Evolutionary conservation across 2,888 invertebrate genomes (phyloP), one percentile per base, ranked within the genome.

Genomic region (Cosmorhoe ocellata): DNA sequence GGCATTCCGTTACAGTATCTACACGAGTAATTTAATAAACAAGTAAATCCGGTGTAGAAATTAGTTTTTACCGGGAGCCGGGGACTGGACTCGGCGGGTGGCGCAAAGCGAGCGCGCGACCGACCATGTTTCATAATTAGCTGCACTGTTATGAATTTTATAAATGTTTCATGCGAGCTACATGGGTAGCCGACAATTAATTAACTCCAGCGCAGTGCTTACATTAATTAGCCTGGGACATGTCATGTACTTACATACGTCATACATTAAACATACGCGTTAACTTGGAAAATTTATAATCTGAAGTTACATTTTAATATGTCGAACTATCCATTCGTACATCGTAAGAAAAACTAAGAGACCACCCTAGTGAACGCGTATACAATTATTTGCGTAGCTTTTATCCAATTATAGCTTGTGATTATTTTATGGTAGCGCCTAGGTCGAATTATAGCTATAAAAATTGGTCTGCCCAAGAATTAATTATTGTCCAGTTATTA

Each of bases 131-230:
- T 85, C 83, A 81, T 82, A 85, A 84, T 84, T 85, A 86, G 82
- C 75, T 69, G 37, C 59, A 51, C 71, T 80, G 88, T 87, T 89
- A 89, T 89, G 88, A 88, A 85, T 85, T 86, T 78, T 81, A 89
- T 89, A 84, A 87, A 88, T 89, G 82, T 86, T 87, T 87, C 84
- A 87, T 87, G 84, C 74, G 72, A 74, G 66, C 74, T 76, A 67
- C 78, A 73, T 74, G 77, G 73, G 76, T 74, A 78, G 79, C 76
- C 81, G 80, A 81, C 87, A 88, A 81, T 88, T 86, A 88, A 87
- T 88, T 86, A 88, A 79, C 81, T 81, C 78, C 72, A 74, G 79
- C 74, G 75, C 82, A 76, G 69, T 73, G 84, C 81, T 88, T 87
- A 84, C 79, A 85, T 87, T 88, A 84, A 87, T 86, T 88, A 87